phyloP scores from a whole-genome alignment of 2,797 vertebrate species.

The Telmatherina bonti region DNA sequence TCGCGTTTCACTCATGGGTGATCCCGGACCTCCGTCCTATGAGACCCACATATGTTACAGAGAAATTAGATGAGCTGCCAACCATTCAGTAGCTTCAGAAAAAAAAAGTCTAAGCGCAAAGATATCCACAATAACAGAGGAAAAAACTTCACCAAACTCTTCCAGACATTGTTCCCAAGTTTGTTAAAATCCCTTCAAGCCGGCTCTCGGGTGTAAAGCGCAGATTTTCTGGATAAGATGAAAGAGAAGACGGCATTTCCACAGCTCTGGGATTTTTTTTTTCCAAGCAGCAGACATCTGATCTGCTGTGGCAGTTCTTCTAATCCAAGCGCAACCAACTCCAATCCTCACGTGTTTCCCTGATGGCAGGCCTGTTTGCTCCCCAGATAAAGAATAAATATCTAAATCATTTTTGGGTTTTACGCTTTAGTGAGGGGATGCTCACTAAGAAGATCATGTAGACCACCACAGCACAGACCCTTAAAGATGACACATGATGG shows the following conservation, averaged over 20 bases:
- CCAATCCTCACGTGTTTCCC: background rate
- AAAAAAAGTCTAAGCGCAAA: conserved; percentile 32
- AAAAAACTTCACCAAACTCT: conserved; percentile 36
- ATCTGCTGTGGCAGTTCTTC: conserved; percentile 29
- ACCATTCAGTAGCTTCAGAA: conserved; percentile 59
- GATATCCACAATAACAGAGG: conserved; percentile 51
- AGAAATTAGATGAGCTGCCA: conserved; percentile 62
- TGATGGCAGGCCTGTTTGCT: conserved; percentile 13
- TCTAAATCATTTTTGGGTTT: conserved; percentile 40
- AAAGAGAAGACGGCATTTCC: conserved; percentile 55
- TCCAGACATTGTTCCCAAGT: conserved; percentile 48
- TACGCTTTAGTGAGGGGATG: conserved; percentile 57
- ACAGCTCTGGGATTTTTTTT: conserved; percentile 38
- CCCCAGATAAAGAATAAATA: conserved; percentile 25
- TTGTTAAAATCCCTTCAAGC: conserved; percentile 46
- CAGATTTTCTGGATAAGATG: conserved; percentile 33
- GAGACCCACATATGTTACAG: conserved; percentile 54
- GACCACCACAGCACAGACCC: conserved; percentile 10
- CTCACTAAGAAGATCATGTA: conserved; percentile 25
- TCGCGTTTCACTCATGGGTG: conserved; percentile 75
- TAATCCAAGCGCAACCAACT: conserved; percentile 28
- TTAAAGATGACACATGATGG: background rate
- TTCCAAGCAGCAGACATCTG: conserved; percentile 24
- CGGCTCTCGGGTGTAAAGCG: conserved; percentile 53
- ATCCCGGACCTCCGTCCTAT: conserved; percentile 50